A percentile compares a stretch with the other conserved stretches of the same genome.
Conservation (phyloP, 2,888 invertebrate genomes). For the Steinernema carpocapsae region DNA sequence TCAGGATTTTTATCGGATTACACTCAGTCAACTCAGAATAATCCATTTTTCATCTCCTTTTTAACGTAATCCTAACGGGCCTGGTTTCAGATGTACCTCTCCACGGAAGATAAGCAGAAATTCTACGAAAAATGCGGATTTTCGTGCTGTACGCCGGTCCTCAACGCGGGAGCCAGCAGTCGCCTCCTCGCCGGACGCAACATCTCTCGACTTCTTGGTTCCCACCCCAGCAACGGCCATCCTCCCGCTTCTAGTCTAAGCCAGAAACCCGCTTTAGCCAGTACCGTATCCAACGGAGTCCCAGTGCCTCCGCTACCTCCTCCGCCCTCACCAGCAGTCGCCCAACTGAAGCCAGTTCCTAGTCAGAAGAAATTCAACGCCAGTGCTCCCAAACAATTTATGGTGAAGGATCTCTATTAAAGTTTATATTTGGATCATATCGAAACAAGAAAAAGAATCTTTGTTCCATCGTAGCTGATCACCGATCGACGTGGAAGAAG, state of each 20-base stretch:
- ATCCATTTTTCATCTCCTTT: too few relatives aligned
- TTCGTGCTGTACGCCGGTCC: slow-evolving; percentile 30
- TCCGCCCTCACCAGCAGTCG: background rate
- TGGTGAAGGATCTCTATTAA: slow-evolving; percentile 22
- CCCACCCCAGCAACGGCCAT: background rate
- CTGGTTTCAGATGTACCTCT: slow-evolving; percentile 33
- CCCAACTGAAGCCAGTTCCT: background rate
- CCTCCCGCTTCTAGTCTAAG: background rate
- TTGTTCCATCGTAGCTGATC: background rate
- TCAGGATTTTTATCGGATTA: too few relatives aligned
- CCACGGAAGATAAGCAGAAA: slow-evolving; percentile 31
- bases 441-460: too few relatives aligned
- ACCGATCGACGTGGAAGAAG: background rate
- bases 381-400: slow-evolving; percentile 6
- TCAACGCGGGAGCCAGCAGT: slow-evolving; percentile 26
- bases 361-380: slow-evolving; percentile 20
- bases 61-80: too few relatives aligned
- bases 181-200: slow-evolving; percentile 6
- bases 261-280: background rate
- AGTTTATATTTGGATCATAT: background rate
- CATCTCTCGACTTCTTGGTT: background rate
- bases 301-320: background rate
- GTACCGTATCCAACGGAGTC: slow-evolving; percentile 3
- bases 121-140: slow-evolving; percentile 34
- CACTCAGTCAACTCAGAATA: too few relatives aligned